phyloP scores from a whole-genome alignment of 2,797 vertebrate genomes.

The Parauchenoglanis ngamensis region DNA sequence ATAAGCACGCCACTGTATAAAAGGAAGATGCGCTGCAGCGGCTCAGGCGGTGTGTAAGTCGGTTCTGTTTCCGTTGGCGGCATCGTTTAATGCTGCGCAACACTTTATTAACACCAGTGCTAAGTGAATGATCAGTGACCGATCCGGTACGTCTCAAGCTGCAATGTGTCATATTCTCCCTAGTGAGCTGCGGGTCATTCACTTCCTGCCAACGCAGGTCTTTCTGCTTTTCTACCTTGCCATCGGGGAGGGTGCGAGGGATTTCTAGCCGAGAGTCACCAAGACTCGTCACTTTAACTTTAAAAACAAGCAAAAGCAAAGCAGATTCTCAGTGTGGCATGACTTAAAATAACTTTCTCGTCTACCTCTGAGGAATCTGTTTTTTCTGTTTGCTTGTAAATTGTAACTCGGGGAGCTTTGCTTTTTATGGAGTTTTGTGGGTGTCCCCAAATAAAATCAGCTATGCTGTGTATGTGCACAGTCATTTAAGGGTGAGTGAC shows the following conservation, averaged over 20 bases:
- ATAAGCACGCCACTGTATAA: not conserved
- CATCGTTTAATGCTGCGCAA: not conserved
- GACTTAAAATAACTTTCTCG: not conserved
- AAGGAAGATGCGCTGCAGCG: not conserved
- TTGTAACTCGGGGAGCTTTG: not conserved
- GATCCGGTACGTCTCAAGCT: too few relatives aligned
- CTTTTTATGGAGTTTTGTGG: not conserved
- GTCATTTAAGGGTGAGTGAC: not conserved
- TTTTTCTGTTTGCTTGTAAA: not conserved
- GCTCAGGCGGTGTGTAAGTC: not conserved
- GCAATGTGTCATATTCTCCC: not conserved
- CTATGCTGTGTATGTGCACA: not conserved
- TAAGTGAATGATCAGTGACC: not conserved
- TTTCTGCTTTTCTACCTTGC: not conserved
- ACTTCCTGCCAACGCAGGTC: not conserved
- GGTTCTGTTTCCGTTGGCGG: not conserved
- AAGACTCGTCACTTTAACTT: not conserved
- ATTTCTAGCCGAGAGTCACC: not conserved
- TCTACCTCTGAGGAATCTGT: not conserved
- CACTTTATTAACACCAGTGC: not conserved
- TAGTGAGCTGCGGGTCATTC: too few relatives aligned
- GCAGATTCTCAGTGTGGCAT: not conserved
- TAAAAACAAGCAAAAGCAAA: not conserved
- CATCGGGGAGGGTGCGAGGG: not conserved
- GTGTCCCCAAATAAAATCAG: not conserved